Base-by-base conservation (phyloP, 2,888 invertebrate species). In the Phengaris arion region DNA sequence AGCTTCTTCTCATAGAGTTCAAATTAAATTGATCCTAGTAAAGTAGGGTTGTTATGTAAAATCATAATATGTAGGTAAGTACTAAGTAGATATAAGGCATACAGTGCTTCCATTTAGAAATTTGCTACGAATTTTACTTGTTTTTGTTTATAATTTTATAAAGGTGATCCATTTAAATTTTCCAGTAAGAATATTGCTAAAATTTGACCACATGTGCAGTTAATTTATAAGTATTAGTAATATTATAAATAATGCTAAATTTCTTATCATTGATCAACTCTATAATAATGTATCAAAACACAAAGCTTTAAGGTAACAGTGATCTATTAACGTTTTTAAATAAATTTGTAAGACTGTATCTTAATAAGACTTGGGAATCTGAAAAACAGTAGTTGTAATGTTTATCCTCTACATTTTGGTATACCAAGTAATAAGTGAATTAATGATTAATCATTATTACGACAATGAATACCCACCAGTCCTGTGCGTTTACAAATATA, bases 11-110 rank as follows among this genome's bases (percentile, higher is more conserved):
- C 9, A 77, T 81, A 86, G 82, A 80, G 82, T 78, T 77, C 75
- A 83, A 79, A 82, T 78, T 86, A 74, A 77, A 55, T 48, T 74
- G 78, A 77, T 75, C 68, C 52, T 10, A 70, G 68, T 52, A 54
- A 76, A 76, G 77, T 78, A 79, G 77, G 81, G 81, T 81, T 82
- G 83, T 84, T 86, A 86, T 90, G 82, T 83, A 82, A 91, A 91
- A 89, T 88, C 88, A 89, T 90, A 90, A 87, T 89, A 89, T 89
- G 84, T 89, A 89, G 81, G 85, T 86, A 87, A 89, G 89, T 87
- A 87, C 7, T 48, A 48, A 87, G 87, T 89, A 89, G 85, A 86
- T 89, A 91, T 87, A 54, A 89, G 90, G 90, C 46, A 48, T 69
- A 69, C 15, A n/a, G 64, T 45, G 6, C 12, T 64, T 6, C 13